Evolutionary conservation across 2,888 invertebrate species (phyloP).

Genomic region (Rhagonycha lutea): DNA sequence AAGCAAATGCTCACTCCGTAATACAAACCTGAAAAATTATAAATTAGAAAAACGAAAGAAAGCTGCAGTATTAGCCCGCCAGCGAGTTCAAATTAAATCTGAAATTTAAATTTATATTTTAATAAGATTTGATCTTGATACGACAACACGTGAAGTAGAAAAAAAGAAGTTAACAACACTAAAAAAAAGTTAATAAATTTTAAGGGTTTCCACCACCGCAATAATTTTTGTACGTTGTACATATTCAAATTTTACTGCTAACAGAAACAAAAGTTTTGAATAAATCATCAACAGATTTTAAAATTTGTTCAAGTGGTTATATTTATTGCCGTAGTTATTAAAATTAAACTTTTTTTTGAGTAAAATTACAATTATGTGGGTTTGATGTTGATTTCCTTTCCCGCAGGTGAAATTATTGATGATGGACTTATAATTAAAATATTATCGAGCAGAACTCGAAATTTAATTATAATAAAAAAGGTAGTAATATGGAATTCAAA

Average conservation of each 20-base stretch:
- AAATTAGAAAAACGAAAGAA: background rate
- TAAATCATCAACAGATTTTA: background rate
- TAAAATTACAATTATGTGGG: background rate
- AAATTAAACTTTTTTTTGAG: background rate
- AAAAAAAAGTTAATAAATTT: background rate
- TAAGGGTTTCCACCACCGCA: background rate
- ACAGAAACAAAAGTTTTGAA: background rate
- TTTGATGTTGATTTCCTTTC: background rate
- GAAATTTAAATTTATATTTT: background rate
- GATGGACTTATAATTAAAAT: background rate
- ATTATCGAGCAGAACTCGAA: background rate
- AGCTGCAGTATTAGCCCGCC: background rate
- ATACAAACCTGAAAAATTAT: constrained; percentile 68
- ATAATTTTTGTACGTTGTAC: background rate
- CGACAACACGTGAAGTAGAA: background rate
- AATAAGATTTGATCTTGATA: background rate
- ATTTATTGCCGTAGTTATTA: background rate
- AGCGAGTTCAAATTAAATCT: background rate
- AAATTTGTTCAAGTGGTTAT: background rate
- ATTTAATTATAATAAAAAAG: too few relatives aligned
- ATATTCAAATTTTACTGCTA: background rate
- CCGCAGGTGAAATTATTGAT: background rate
- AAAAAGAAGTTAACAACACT: background rate
- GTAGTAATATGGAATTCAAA: too few relatives aligned
- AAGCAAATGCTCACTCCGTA: constrained; percentile 82